A percentile compares a stretch with the other conserved stretches of the same genome.
Evolutionary conservation across 2,888 invertebrate genomes (phyloP).

Genomic region (Hartigia nigra): DNA sequence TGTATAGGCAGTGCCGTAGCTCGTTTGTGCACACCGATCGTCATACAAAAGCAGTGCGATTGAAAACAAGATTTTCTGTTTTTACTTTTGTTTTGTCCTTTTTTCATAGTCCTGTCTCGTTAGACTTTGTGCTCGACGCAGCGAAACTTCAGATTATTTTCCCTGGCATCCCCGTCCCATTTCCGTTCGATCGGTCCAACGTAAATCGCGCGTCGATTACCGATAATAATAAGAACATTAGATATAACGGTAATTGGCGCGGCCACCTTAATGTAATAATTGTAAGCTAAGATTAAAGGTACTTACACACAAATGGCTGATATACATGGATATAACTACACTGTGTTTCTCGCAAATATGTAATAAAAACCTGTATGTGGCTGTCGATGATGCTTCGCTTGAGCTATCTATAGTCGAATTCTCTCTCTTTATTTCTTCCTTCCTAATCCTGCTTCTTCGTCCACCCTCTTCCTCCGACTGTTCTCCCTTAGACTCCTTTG

Average conservation of each 20-base stretch:
- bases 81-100: not conserved
- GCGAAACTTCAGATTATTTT: not conserved
- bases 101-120: not conserved
- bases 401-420: conserved; percentile 55
- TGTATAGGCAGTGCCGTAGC: not conserved
- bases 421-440: conserved; percentile 29
- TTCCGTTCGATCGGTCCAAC: conserved; percentile 43
- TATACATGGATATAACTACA: conserved; percentile 63
- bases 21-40: not conserved
- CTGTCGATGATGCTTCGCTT: conserved; percentile 58
- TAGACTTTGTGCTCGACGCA: not conserved
- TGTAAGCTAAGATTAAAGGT: conserved; percentile 57
- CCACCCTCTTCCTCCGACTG: conserved; percentile 20
- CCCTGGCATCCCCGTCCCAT: not conserved
- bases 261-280: conserved; percentile 47
- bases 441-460: conserved; percentile 14
- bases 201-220: conserved; percentile 29
- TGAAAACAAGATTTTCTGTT: not conserved
- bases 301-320: conserved; percentile 64
- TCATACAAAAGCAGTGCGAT: not conserved
- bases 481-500: not conserved
- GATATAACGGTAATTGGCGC: conserved; percentile 45
- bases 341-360: conserved; percentile 54
- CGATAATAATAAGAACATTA: conserved; percentile 26
- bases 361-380: conserved; percentile 58